Base-by-base conservation (phyloP, 2,888 invertebrate genomes). In the Himalopsyche tibetana region DNA sequence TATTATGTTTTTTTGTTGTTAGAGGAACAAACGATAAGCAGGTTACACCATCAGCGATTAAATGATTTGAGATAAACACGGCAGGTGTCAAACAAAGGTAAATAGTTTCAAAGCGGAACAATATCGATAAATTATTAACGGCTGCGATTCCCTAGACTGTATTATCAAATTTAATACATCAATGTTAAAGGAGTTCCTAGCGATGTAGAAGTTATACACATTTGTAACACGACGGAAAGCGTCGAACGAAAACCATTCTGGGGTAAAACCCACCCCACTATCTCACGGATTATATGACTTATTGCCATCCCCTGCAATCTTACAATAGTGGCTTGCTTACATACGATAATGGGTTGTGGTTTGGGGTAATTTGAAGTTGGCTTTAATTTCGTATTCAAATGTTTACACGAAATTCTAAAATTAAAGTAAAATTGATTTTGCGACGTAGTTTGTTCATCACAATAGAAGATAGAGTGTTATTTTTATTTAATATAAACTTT, bases 201-300 rank as follows among this genome's bases (percentile, higher is more conserved):
- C 74, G 36, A 38, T 74, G 74, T 36, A 36, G 74, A 36, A 74
- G 74, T 74, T 74, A 28, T 15, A 74, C 74, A 74, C 74, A 74
- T 74, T 74, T 74, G 74, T 74, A 74, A 74, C 74, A 28, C 74
- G 36, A 38, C 11, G 5, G 36, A 74, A 74, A 74, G 28, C 36
- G 74, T 74, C 74, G 74, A 74, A 74, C 74, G 74, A 74, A 74
- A 36, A 36, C 74, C 74, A 36, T 74, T 74, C n/a, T 74, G 4
- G 74, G 74, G 74, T 36, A 74, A 74, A 63, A 74, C 74, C 36
- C 74, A 74, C 74, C 19, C 74, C 36, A 74, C 38, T 74, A 74
- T 74, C 74, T 74, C 74, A 36, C 36, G 74, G 74, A 74, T 74
- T 74, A 74, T 12, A 74, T 74, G 74, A 74, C 74, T 74, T 74